Percentiles rank a stretch among this genome's conserved stretches.
Evolutionary conservation across 2,888 invertebrate species (phyloP).

Genomic region (Idaea straminata): DNA sequence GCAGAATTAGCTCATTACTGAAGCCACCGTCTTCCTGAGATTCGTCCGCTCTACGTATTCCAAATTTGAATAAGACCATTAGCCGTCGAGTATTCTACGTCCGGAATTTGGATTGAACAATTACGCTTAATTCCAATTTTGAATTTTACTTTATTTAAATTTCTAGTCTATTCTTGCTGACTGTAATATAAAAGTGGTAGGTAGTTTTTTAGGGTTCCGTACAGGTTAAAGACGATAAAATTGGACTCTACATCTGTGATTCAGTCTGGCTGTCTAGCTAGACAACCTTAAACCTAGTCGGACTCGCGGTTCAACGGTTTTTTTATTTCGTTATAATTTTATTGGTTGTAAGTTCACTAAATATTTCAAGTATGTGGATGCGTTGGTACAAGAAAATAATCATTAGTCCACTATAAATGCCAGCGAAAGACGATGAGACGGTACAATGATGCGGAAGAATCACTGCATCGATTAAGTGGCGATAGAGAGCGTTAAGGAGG

Average conservation of each 20-base stretch:
- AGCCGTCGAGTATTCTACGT: conserved; percentile 42
- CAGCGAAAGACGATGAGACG: conserved; percentile 9
- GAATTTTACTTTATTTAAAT: conserved; percentile 29
- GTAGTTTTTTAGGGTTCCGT: neutral
- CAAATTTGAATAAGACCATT: conserved; percentile 60
- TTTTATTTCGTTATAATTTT: no score
- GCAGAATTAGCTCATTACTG: conserved; percentile 68
- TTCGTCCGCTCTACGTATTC: conserved; percentile 55
- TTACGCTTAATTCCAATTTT: conserved; percentile 32
- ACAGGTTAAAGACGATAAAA: neutral
- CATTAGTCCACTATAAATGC: conserved; percentile 28
- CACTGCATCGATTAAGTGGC: conserved; percentile 42
- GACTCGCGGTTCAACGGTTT: no score
- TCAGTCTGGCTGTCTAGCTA: neutral
- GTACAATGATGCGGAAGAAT: conserved; percentile 20
- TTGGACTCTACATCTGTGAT: neutral
- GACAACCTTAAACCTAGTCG: neutral
- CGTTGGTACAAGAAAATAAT: neutral
- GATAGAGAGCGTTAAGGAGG: conserved; percentile 53
- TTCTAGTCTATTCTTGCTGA: conserved; percentile 8
- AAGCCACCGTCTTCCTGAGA: conserved; percentile 45
- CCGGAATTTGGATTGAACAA: conserved; percentile 38
- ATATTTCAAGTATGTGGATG: neutral
- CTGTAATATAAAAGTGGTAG: neutral
- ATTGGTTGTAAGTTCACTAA: neutral